Base-by-base conservation (phyloP, 2,888 invertebrate genomes). In the Minunthozetes semirufus region DNA sequence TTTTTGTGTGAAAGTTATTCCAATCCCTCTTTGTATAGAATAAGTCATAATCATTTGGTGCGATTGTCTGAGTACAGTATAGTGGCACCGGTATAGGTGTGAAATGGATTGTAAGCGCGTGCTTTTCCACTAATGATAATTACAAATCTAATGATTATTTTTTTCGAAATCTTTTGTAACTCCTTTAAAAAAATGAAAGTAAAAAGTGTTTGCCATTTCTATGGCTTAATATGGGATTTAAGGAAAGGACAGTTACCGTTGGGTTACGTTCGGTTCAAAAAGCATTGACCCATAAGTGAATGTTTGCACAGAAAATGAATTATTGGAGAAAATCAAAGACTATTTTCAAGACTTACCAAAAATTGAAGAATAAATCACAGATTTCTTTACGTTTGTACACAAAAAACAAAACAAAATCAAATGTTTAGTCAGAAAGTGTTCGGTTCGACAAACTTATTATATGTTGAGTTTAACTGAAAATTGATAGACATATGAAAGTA, bases 351-450 rank as follows among this genome's bases (percentile, higher is more conserved):
- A 59, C 59, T 59, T 29, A 59, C 59, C 59, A 8, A 27, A 29
- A 29, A 13, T 59, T 27, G 27, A 27, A 1, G 22, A 59, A 29
- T 27, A 59, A 59, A 59, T 59, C 59, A 59, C 59, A 59, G 59
- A 22, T 50, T 50, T n/a, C 50, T 59, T 59, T 42, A 42, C 59
- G 25, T 59, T 59, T 59, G 59, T 59, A 59, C 59, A 59, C 59
- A 59, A 59, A 56, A 59, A 27, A 1, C 27, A 59, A 59, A 56
- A 56, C 25, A 4, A 56, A 19, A 59, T 22, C 4, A 11, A 56
- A 48, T 17, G 25, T 56, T 22, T 56, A 22, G 6, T 48, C 48
- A 48, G 22, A 13, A 6, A 19, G 1, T 17, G 27, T 15, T 27
- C 29, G 15, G 15, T 29, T 29, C 13, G 29, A 59, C 27, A 59